phyloP scores from a whole-genome alignment of 2,113 vertebrate species.

The Charina bottae region DNA sequence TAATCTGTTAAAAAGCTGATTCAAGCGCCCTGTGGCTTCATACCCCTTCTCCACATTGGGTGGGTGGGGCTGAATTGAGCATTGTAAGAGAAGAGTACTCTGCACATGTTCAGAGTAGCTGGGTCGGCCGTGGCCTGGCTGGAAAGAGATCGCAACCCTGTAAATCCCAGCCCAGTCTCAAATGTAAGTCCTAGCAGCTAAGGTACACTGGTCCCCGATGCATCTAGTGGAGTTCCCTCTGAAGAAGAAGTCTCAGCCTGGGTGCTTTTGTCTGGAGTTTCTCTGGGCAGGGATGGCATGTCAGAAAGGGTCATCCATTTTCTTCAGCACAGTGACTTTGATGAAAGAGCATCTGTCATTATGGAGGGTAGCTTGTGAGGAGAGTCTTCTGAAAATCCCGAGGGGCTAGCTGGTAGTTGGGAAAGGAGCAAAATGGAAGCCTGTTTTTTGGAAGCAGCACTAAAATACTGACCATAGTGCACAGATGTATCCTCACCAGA shows the following conservation, averaged over 20 bases:
- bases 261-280: constrained; percentile 10
- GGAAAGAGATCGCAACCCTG: neutral
- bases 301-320: constrained; percentile 10
- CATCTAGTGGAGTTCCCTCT: neutral
- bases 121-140: neutral
- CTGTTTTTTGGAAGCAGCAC: neutral
- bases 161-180: neutral
- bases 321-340: neutral
- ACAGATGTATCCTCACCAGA: neutral
- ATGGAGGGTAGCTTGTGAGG: neutral
- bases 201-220: neutral
- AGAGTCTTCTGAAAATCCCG: neutral
- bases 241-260: neutral
- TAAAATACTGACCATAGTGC: neutral
- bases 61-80: neutral
- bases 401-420: neutral
- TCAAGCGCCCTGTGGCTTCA: neutral
- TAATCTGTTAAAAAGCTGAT: neutral
- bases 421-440: neutral
- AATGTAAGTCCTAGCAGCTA: neutral
- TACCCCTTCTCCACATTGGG: neutral
- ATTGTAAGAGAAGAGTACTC: neutral
- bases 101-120: constrained; percentile 2
- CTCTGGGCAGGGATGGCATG: neutral
- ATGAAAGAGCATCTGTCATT: neutral